Conservation (phyloP, 2,888 invertebrate species). For the Leptarthrus brevirostris region DNA sequence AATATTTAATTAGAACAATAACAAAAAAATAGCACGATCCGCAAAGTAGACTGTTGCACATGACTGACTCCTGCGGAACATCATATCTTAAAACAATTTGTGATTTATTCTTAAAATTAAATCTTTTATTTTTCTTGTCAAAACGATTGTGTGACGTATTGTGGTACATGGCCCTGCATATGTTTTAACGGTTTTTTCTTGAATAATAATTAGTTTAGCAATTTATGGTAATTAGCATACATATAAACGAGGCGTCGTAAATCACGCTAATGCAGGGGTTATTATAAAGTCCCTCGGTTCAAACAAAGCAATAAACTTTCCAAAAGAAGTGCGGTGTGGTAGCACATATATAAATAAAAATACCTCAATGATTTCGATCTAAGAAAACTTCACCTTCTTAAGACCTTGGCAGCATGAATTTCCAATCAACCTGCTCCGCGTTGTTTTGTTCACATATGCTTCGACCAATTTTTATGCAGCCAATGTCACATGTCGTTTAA, state of each 20-base stretch:
- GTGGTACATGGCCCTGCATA: too few relatives aligned
- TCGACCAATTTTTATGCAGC: not conserved
- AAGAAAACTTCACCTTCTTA: slow-evolving; percentile 43
- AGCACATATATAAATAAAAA: slow-evolving; percentile 18
- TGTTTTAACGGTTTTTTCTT: too few relatives aligned
- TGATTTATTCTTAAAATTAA: too few relatives aligned
- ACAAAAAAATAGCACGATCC: too few relatives aligned
- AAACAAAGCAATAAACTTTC: not conserved
- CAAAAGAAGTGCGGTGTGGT: not conserved
- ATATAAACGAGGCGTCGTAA: not conserved
- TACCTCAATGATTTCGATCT: slow-evolving; percentile 25
- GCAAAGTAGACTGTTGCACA: too few relatives aligned
- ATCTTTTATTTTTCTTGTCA: too few relatives aligned
- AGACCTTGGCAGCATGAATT: slow-evolving; percentile 39
- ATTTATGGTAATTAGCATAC: too few relatives aligned
- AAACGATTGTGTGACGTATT: too few relatives aligned
- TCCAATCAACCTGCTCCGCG: slow-evolving; percentile 25
- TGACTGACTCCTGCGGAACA: too few relatives aligned
- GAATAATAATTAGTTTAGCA: too few relatives aligned
- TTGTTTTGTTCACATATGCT: not conserved
- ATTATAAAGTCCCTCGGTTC: not conserved
- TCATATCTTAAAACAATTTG: too few relatives aligned
- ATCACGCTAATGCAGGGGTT: not conserved
- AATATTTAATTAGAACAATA: too few relatives aligned
- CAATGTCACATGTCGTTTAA: slow-evolving; percentile 6